Conservation (phyloP, 2,888 invertebrate genomes). For the Phanerotoma sp. region DNA sequence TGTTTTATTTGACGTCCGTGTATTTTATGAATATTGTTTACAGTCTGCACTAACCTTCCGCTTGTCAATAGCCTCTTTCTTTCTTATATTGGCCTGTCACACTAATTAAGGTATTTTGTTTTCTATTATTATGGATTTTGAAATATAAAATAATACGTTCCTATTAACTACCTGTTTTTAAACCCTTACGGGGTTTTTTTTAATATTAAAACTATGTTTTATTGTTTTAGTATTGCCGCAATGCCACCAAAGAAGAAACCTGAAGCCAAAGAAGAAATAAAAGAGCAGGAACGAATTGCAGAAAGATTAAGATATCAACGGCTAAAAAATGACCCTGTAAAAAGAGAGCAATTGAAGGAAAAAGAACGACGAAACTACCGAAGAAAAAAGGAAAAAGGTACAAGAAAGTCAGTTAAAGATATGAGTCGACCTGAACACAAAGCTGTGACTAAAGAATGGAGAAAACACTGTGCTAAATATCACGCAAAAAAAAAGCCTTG, state of each 20-base stretch:
- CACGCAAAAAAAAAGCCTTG: too few species aligned
- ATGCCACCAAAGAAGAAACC: slow-evolving; percentile 15
- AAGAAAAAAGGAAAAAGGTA: slow-evolving; percentile 25
- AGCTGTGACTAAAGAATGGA: slow-evolving; percentile 16
- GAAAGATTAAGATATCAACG: slow-evolving; percentile 20
- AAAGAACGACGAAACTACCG: slow-evolving; percentile 12
- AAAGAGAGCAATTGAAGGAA: slow-evolving; percentile 16
- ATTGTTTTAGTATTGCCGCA: neutral
- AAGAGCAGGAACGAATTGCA: slow-evolving; percentile 18
- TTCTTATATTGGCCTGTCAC: too few species aligned
- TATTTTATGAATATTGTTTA: too few species aligned
- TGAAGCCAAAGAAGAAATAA: slow-evolving; percentile 16
- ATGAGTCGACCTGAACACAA: slow-evolving; percentile 22
- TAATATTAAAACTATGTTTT: slow-evolving; percentile 5
- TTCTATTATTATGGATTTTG: too few species aligned
- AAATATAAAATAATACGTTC: too few species aligned
- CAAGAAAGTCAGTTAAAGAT: slow-evolving; percentile 17
- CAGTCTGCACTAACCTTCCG: too few species aligned
- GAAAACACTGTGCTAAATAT: slow-evolving; percentile 13
- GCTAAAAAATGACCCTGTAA: slow-evolving; percentile 20
- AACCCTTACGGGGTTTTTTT: neutral
- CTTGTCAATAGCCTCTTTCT: too few species aligned
- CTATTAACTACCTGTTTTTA: too few species aligned
- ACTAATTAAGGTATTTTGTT: too few species aligned
- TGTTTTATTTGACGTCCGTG: too few species aligned